Percentiles rank a stretch among this genome's conserved stretches.
phyloP scores from a whole-genome alignment of 2,888 invertebrate species.

The Eupeodes luniger region DNA sequence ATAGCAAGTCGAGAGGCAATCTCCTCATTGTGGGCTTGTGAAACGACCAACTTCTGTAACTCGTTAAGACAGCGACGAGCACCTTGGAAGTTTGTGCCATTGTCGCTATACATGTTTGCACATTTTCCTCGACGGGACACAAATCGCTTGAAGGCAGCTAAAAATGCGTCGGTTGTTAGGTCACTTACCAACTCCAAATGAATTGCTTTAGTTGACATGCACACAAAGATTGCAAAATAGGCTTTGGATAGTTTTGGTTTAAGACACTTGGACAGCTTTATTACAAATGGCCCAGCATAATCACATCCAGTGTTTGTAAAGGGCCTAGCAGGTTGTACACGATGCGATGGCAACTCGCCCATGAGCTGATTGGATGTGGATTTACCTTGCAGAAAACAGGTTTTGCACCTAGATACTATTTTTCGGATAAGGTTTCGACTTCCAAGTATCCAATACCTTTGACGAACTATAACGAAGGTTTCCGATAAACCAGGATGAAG shows the following conservation, averaged over 20 bases:
- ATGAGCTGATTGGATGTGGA: too few relatives aligned
- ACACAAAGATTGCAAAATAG: not conserved
- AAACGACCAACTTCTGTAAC: not conserved
- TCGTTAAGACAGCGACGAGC: not conserved
- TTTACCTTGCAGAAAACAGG: too few relatives aligned
- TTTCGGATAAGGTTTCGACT: not conserved
- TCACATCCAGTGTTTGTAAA: not conserved
- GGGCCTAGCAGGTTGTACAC: not conserved
- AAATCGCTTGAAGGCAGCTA: conserved; percentile 12
- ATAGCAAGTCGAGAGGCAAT: not conserved
- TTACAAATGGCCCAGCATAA: not conserved
- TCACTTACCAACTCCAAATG: conserved; percentile 39
- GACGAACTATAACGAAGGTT: not conserved
- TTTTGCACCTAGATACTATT: too few relatives aligned
- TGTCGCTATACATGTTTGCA: conserved; percentile 3
- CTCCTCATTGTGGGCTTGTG: not conserved
- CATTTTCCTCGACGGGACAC: not conserved
- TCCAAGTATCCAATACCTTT: conserved; percentile 1
- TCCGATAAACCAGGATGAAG: not conserved
- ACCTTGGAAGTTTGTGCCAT: not conserved
- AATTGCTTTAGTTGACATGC: conserved; percentile 18
- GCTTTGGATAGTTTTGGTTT: not conserved
- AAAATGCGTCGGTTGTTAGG: conserved; percentile 27
- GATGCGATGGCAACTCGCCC: not conserved
- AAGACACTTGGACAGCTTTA: not conserved